Conservation (phyloP, 2,888 invertebrate genomes). For the Oligia latruncula region DNA sequence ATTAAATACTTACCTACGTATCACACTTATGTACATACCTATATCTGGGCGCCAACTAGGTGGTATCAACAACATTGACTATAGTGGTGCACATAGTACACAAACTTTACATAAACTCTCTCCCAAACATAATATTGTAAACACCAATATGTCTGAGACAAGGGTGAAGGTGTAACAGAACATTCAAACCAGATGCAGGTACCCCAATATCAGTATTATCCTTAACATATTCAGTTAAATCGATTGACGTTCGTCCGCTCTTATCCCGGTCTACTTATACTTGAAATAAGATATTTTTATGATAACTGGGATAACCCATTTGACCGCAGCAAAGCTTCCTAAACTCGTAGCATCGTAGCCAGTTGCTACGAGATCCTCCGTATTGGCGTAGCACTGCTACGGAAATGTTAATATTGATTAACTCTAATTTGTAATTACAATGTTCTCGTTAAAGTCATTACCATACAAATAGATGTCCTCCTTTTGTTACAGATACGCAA, state of each 20-base stretch:
- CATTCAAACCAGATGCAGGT: constrained; percentile 27
- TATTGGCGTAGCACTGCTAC: constrained; percentile 23
- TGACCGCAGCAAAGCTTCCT: not conserved
- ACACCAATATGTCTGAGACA: constrained; percentile 13
- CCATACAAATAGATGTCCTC: constrained; percentile 48
- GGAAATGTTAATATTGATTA: constrained; percentile 44
- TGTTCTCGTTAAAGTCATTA: constrained; percentile 38
- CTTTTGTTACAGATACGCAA: constrained; percentile 69
- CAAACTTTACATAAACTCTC: not conserved
- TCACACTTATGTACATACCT: not conserved
- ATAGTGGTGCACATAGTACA: not conserved
- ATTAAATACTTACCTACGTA: not conserved
- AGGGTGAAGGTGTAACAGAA: not conserved
- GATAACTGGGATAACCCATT: constrained; percentile 5
- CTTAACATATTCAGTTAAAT: constrained; percentile 25
- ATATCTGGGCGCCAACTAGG: too few relatives aligned
- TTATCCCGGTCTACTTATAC: constrained; percentile 5
- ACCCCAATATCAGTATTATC: constrained; percentile 24
- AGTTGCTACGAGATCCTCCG: constrained; percentile 22
- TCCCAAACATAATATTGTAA: constrained; percentile 4
- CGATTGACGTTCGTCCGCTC: constrained; percentile 2
- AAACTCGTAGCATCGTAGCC: constrained; percentile 17
- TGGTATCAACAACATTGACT: not conserved
- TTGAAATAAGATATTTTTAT: constrained; percentile 21
- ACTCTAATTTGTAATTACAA: constrained; percentile 41